Conservation (phyloP, 2,113 vertebrate genomes). For the Chaenogobius annularis region DNA sequence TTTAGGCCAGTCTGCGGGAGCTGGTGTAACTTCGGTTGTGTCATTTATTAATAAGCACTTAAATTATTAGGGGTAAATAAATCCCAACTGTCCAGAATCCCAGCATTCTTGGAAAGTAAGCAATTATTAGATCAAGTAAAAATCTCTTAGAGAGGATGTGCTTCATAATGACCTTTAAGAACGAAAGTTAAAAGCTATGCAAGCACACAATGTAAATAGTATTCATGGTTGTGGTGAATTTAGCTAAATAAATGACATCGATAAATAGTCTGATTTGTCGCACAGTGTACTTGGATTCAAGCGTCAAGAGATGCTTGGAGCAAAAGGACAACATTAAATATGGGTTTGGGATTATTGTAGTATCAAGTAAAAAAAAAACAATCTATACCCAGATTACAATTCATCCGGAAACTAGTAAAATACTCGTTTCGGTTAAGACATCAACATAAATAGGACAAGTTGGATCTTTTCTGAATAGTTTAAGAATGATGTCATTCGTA, state of each 20-base stretch:
- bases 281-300: background rate
- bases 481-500: no score
- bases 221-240: no score
- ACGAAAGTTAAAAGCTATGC: no score
- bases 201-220: no score
- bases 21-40: background rate
- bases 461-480: no score
- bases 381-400: background rate
- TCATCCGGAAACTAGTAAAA: background rate
- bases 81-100: background rate
- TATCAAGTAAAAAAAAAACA: background rate
- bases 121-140: background rate
- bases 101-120: background rate
- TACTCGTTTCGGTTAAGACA: no score
- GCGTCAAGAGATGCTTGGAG: background rate
- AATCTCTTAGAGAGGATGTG: background rate
- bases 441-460: no score
- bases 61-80: constrained; percentile 6
- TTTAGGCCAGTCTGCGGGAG: background rate
- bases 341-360: background rate
- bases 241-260: no score
- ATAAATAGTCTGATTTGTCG: no score
- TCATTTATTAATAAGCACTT: constrained; percentile 12
- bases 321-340: no score
- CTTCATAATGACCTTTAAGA: background rate